Percentiles rank a stretch among this genome's conserved stretches.
Evolutionary conservation across 2,797 vertebrate species (phyloP).

Genomic region (Platyrinchus mystaceus): DNA sequence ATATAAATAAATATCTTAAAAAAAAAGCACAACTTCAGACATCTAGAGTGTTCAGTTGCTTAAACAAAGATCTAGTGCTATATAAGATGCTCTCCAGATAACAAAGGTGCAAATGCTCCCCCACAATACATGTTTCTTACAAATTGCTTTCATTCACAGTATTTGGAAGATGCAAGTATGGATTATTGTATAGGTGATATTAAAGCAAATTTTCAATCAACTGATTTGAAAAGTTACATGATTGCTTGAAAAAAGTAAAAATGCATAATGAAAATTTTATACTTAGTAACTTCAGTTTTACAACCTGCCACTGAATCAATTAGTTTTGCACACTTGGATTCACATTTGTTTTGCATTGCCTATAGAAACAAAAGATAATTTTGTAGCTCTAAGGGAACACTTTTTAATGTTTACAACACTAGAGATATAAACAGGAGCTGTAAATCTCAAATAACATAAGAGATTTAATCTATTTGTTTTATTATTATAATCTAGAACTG

Average conservation of each 20-base stretch:
- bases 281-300: background rate
- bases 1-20: background rate
- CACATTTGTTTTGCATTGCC: background rate
- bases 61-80: background rate
- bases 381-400: background rate
- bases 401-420: background rate
- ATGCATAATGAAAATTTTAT: background rate
- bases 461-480: background rate
- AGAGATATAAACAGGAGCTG: background rate
- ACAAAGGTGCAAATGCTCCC: rapidly evolving
- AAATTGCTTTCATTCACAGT: background rate
- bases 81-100: background rate
- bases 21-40: background rate
- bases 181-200: background rate
- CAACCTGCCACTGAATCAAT: background rate
- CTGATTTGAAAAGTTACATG: background rate
- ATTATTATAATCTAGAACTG: background rate
- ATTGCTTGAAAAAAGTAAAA: background rate
- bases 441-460: background rate
- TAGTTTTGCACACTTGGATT: background rate
- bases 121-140: background rate
- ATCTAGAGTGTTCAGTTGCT: background rate
- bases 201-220: background rate
- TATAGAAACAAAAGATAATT: background rate
- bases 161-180: background rate